These are phyloP conservation scores for Chrysogorgia sp. DNA, from an alignment of 92 coral and sea anemone genomes.

Conservation along the genomic window DNA sequence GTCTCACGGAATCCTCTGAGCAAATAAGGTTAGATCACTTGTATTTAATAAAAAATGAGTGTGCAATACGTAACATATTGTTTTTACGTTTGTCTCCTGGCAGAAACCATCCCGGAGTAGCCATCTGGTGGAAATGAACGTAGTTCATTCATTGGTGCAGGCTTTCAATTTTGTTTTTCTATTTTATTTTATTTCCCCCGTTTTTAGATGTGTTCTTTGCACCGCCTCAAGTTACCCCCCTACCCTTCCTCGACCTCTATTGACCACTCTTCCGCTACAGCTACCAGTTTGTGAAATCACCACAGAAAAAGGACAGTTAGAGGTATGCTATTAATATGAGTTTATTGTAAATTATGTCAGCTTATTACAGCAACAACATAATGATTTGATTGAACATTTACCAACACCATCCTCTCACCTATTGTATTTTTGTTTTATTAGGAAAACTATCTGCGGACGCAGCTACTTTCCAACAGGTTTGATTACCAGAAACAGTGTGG, in stretches of 20 bases:
- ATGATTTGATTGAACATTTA: not conserved
- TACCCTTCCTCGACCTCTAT: slow-evolving; percentile 92
- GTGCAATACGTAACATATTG: no score
- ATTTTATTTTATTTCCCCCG: not conserved
- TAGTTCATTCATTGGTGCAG: no score
- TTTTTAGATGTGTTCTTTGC: slow-evolving; percentile 85
- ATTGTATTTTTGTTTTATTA: slow-evolving; percentile 21
- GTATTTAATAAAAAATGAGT: not conserved
- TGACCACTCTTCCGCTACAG: slow-evolving; percentile 81
- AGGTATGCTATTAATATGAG: slow-evolving; percentile 51
- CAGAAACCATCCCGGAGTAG: no score
- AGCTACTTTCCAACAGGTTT: slow-evolving; percentile 61
- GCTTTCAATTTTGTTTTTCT: no score
- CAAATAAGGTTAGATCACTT: slow-evolving; percentile 76
- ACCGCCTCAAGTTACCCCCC: slow-evolving; percentile 87
- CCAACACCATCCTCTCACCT: not conserved
- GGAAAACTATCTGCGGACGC: slow-evolving; percentile 82
- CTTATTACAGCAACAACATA: not conserved
- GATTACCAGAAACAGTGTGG: slow-evolving; percentile 58
- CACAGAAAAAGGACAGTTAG: slow-evolving; percentile 90
- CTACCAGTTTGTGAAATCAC: slow-evolving; percentile 91
- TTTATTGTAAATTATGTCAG: not conserved
- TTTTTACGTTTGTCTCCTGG: no score
- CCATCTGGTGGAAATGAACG: no score
- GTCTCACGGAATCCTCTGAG: slow-evolving; percentile 79